Base-by-base conservation (phyloP, 2,113 vertebrate genomes). In the Labeo rohita region DNA sequence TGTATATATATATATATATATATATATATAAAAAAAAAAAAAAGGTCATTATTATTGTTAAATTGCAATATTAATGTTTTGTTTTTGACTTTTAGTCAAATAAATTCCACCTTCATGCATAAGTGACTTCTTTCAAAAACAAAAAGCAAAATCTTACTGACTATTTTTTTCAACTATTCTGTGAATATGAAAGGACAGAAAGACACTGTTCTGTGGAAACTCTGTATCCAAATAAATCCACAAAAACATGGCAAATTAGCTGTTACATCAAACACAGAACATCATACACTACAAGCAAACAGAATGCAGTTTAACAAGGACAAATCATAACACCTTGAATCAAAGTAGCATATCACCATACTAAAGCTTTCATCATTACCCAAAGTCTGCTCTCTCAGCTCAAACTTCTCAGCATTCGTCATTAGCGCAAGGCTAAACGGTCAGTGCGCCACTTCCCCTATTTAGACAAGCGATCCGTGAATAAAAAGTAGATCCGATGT, bases 381-480 rank as follows among this genome's bases (percentile, higher is more conserved):
- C 56, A 45, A 72, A 72, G 65, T 13, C 50, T 70, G 45, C 61
- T 77, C 47, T 65, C 87, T 81, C 84, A 75, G 79, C 45, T 66
- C 76, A 59, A 70, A 78, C 36, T 86, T 39, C 72, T 74, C 70
- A 21, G 83, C 39, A 65, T 75, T 87, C 43, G 16, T 54, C 52
- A 81, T 76, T 78, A 86, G 84, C 52, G 18, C 39, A 11, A 77
- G 43, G 63, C 70, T 70, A 75, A 88, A 85, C 47, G 83, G 73
- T 80, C 36, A 73, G 49, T 52, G 76, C 75, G 65, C 82, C 87
- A 85, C 85, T 86, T 87, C 49, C 50, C 72, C 76, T 28, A 61
- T 88, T 83, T 72, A 83, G 83, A 77, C 72, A 82, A 87, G 75
- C 81, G 84, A 87, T 75, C 82, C 84, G 86, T 91, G 82, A 89